A percentile compares a stretch with the other conserved stretches of the same genome.
Evolutionary conservation across 2,797 vertebrate genomes (phyloP).

Genomic region (Anolis apletophallus): DNA sequence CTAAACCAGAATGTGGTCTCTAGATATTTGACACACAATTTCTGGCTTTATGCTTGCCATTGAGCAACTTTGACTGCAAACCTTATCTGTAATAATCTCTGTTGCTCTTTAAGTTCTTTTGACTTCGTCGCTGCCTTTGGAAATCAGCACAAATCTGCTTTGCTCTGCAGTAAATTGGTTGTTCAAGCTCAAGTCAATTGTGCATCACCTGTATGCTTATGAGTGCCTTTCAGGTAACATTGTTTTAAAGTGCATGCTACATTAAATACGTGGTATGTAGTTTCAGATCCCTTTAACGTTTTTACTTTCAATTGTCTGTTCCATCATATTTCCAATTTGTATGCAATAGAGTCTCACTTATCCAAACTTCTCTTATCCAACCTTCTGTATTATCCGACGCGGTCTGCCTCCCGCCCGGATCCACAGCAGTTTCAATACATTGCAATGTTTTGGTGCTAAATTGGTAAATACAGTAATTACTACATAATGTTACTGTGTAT

Average conservation of each 20-base stretch:
- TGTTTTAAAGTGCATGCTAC: not conserved
- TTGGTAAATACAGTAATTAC: no score
- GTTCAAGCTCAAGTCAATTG: not conserved
- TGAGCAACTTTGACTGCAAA: not conserved
- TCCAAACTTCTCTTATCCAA: no score
- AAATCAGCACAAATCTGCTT: not conserved
- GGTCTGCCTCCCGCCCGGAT: no score
- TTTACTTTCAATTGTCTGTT: no score
- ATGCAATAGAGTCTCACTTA: no score
- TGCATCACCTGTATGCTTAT: not conserved
- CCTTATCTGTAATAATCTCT: not conserved
- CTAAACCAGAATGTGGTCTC: not conserved
- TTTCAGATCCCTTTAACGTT: not conserved
- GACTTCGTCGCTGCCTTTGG: not conserved
- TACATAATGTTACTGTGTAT: no score
- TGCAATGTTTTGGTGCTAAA: no score
- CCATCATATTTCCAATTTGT: no score
- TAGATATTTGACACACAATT: not conserved
- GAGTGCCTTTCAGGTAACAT: not conserved
- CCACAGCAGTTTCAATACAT: no score
- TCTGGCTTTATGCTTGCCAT: not conserved
- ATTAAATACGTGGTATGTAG: not conserved
- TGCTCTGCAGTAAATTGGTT: constrained; percentile 1
- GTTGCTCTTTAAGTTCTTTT: not conserved
- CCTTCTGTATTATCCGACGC: no score